phyloP scores from a whole-genome alignment of 2,797 vertebrate species.

The Craterocephalus amniculus region DNA sequence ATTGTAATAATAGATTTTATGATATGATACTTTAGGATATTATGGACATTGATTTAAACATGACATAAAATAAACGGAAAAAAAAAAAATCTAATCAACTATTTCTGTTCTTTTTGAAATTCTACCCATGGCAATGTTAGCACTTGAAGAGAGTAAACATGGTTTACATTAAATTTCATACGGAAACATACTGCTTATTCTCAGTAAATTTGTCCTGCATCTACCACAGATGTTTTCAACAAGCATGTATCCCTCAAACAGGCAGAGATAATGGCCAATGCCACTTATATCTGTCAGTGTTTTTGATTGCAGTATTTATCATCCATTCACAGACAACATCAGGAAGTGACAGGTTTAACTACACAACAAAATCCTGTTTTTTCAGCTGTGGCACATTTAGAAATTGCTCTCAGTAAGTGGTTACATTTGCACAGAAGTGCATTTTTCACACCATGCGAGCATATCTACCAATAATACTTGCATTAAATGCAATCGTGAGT shows the following conservation, averaged over 20 bases:
- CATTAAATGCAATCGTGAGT: conserved; percentile 20
- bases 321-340: conserved; percentile 47
- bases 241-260: conserved; percentile 43
- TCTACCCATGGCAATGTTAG: neutral
- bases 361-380: conserved; percentile 34
- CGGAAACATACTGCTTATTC: neutral
- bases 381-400: conserved; percentile 21
- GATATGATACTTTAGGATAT: no score
- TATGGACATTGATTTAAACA: neutral
- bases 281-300: conserved; percentile 45
- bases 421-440: neutral
- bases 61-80: neutral
- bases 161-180: neutral
- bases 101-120: neutral
- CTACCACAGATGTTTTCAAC: conserved; percentile 51
- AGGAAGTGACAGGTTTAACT: conserved; percentile 47
- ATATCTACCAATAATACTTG: neutral
- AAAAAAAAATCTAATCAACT: neutral
- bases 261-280: conserved; percentile 27
- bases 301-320: conserved; percentile 62
- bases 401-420: conserved; percentile 12
- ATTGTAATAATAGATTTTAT: neutral
- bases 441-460: neutral
- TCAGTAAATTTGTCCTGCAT: conserved; percentile 23
- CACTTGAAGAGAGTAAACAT: neutral